Evolutionary conservation across 2,888 invertebrate species (phyloP).

Genomic region (Ophioninae sp.): DNA sequence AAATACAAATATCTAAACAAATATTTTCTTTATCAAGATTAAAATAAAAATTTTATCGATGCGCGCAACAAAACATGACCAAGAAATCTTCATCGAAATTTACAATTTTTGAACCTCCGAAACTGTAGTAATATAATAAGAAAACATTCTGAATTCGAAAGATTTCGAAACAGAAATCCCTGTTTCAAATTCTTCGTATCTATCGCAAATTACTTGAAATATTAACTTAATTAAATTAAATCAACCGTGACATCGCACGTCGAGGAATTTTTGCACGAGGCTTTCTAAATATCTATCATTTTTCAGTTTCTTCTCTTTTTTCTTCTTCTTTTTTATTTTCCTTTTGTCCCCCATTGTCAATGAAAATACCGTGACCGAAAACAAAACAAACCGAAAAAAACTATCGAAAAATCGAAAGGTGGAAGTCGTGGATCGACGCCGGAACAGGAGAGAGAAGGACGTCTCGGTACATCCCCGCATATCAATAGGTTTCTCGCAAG

Average conservation of each 20-base stretch:
- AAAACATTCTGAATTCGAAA: no score
- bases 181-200: not conserved
- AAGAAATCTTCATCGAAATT: no score
- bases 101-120: no score
- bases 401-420: conserved; percentile 80
- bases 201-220: not conserved
- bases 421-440: conserved; percentile 90
- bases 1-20: no score
- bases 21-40: no score
- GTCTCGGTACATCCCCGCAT: conserved; percentile 90
- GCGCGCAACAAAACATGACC: no score
- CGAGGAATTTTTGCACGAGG: not conserved
- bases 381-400: conserved; percentile 8
- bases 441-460: conserved; percentile 87
- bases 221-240: not conserved
- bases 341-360: conserved; percentile 1
- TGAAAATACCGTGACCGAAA: conserved; percentile 13
- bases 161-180: no score
- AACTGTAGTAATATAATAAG: no score
- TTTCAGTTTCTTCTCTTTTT: not conserved
- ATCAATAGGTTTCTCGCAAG: conserved; percentile 92
- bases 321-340: conserved; percentile 1
- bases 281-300: conserved; percentile 15
- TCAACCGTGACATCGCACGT: not conserved
- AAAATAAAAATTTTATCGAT: no score